Percentiles rank a stretch among this genome's conserved stretches.
Conservation (phyloP, 2,113 vertebrate genomes). For the Orthonyx spaldingii region DNA sequence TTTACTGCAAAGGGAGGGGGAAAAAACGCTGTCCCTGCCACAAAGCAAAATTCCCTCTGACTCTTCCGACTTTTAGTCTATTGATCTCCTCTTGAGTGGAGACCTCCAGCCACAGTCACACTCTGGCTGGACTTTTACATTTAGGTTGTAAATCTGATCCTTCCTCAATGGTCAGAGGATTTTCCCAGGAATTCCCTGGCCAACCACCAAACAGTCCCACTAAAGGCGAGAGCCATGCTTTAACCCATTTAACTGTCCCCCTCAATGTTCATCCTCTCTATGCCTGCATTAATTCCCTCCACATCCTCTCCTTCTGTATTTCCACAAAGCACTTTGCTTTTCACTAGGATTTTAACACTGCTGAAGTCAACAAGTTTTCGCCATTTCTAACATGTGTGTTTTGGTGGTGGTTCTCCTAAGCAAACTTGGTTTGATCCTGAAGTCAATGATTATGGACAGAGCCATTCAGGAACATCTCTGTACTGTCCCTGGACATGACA, state of each 20-base stretch:
- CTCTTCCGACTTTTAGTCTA: neutral
- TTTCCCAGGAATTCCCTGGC: neutral
- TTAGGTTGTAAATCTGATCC: neutral
- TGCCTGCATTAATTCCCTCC: fast-evolving
- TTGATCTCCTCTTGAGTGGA: neutral
- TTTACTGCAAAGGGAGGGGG: neutral
- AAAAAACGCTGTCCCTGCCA: neutral
- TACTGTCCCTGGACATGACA: neutral
- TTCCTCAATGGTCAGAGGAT: neutral
- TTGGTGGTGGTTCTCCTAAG: neutral
- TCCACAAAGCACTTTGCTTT: neutral
- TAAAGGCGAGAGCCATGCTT: neutral
- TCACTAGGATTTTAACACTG: neutral
- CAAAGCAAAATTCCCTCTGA: neutral
- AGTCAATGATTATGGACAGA: neutral
- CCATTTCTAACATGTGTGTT: fast-evolving
- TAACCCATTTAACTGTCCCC: neutral
- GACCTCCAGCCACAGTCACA: neutral
- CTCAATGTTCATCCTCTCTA: neutral
- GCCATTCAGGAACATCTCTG: neutral
- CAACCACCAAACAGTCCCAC: neutral
- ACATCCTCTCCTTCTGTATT: neutral
- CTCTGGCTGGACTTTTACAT: neutral
- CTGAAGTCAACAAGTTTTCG: neutral
- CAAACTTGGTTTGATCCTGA: neutral